phyloP scores from a whole-genome alignment of 1,140 invertebrate species.

The Pogonomyrmex barbatus region DNA sequence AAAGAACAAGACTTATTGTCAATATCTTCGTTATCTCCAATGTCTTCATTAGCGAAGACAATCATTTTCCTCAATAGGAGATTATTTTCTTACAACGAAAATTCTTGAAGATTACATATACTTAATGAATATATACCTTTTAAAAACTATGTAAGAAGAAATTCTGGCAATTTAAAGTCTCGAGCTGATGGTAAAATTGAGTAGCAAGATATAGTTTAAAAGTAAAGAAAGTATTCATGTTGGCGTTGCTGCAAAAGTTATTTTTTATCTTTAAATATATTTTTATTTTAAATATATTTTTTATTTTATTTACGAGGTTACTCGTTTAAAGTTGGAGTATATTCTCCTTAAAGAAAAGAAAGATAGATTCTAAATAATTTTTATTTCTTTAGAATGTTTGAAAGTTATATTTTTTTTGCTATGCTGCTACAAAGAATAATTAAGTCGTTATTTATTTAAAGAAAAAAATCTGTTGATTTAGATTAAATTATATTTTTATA shows the following conservation, averaged over 20 bases:
- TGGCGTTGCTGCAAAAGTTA: neutral
- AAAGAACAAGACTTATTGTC: neutral
- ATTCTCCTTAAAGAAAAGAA: neutral
- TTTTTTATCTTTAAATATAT: neutral
- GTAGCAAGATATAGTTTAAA: neutral
- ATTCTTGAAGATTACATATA: neutral
- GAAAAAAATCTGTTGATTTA: neutral
- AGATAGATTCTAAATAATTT: neutral
- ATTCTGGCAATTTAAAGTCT: neutral
- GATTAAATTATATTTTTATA: neutral
- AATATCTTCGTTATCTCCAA: neutral
- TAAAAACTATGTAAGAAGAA: conserved; percentile 9
- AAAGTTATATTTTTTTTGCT: neutral
- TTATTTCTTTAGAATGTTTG: neutral
- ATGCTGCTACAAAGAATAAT: neutral
- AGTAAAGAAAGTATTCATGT: neutral
- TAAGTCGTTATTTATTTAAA: neutral
- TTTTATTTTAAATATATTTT: neutral
- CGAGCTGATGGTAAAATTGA: neutral
- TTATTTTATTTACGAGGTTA: neutral
- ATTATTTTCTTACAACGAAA: neutral
- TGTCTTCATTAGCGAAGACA: neutral
- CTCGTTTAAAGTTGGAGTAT: neutral
- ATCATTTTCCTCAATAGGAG: neutral
- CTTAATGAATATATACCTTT: neutral